Conservation (phyloP, 1,140 invertebrate genomes). For the Camponotus vicinus region DNA sequence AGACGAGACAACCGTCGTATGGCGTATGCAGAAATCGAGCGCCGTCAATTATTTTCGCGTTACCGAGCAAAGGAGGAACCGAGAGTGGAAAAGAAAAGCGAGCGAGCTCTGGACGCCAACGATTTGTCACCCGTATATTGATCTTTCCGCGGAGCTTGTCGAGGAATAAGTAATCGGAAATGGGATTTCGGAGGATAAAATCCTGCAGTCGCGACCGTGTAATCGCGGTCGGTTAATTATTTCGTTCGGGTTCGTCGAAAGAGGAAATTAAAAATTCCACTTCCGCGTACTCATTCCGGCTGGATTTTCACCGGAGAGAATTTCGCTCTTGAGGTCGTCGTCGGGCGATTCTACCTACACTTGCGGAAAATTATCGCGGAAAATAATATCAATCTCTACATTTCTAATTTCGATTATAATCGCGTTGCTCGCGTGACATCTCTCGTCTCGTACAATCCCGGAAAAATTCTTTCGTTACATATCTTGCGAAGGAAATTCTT, state of each 20-base stretch:
- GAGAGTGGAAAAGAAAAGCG: neutral
- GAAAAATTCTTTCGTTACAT: slow-evolving; percentile 17
- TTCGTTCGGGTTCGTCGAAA: neutral
- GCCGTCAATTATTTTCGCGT: slow-evolving; percentile 54
- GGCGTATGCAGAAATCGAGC: slow-evolving; percentile 21
- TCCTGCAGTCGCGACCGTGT: slow-evolving; percentile 27
- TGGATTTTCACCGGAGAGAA: slow-evolving; percentile 13
- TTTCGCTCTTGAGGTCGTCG: neutral
- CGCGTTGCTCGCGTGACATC: neutral
- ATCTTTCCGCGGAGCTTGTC: slow-evolving; percentile 25
- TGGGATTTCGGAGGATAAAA: slow-evolving; percentile 51
- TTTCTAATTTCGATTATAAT: slow-evolving; percentile 6
- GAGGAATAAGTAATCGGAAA: slow-evolving; percentile 52
- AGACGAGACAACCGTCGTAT: slow-evolving; percentile 43
- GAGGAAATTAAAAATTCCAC: slow-evolving; percentile 48
- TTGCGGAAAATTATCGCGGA: neutral
- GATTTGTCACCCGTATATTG: slow-evolving; percentile 28
- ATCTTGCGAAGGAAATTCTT: neutral
- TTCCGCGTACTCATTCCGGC: slow-evolving; percentile 47
- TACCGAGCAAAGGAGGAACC: slow-evolving; percentile 43
- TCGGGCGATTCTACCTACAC: too few species aligned
- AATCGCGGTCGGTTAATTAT: slow-evolving; percentile 56
- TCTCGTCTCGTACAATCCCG: too few species aligned
- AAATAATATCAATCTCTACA: slow-evolving; percentile 3
- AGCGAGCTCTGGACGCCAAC: neutral